Conservation (phyloP, 30 jellyfish, hydroid and myxozoan genomes). For the Turritopsis dohrnii region DNA sequence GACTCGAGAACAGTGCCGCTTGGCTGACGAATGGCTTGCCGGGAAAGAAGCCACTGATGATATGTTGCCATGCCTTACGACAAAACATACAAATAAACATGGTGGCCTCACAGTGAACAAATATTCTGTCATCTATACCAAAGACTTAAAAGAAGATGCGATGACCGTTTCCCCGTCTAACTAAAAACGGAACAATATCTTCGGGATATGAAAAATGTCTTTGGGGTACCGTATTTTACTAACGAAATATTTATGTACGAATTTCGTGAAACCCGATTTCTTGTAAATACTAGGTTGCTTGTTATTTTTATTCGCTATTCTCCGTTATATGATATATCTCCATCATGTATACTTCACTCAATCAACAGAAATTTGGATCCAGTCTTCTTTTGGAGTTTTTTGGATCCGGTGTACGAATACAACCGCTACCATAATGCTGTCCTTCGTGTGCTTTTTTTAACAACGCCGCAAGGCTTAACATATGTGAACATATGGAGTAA, state of each 20-base stretch:
- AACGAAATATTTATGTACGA: background rate
- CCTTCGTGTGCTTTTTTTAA: no score
- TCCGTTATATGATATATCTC: background rate
- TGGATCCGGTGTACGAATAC: no score
- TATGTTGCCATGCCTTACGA: slow-evolving; percentile 58
- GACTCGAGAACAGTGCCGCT: slow-evolving; percentile 79
- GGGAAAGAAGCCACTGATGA: slow-evolving; percentile 62
- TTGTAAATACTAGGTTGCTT: background rate
- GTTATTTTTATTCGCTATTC: background rate
- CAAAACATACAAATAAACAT: slow-evolving; percentile 28
- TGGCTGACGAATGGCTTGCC: slow-evolving; percentile 77
- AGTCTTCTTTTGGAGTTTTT: no score
- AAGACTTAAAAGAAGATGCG: slow-evolving; percentile 7
- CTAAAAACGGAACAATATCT: background rate
- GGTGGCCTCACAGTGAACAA: slow-evolving; percentile 58
- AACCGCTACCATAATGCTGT: no score
- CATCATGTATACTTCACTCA: no score
- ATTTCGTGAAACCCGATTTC: background rate
- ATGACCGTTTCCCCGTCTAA: background rate
- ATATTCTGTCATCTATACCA: slow-evolving; percentile 56
- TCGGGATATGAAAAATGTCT: background rate
- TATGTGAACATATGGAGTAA: no score
- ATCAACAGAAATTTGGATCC: no score
- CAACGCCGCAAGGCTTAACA: no score
- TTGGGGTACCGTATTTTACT: background rate